These are phyloP conservation scores for Mastomys coucha DNA, from an alignment of 2,113 vertebrate species.

Conservation along the genomic window DNA sequence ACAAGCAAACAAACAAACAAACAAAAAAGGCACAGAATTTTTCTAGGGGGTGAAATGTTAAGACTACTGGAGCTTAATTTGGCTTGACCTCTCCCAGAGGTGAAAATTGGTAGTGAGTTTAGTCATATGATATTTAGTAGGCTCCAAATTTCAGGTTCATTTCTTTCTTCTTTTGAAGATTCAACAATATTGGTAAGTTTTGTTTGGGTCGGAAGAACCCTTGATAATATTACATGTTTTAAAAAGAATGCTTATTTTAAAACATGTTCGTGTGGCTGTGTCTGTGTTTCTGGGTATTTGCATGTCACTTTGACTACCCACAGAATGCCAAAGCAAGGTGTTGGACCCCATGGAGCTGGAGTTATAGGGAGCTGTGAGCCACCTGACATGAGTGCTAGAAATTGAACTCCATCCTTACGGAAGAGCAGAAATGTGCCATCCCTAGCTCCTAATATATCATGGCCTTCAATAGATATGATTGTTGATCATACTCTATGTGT, in stretches of 20 bases:
- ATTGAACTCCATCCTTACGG: not conserved
- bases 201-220: not conserved
- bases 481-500: conserved; percentile 33
- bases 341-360: not conserved
- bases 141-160: conserved; percentile 5
- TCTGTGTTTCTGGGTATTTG: not conserved
- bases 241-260: not conserved
- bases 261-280: not conserved
- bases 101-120: conserved; percentile 28
- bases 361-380: not conserved
- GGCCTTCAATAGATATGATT: not conserved
- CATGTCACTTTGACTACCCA: not conserved
- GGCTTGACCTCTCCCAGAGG: conserved; percentile 11
- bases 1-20: too few relatives aligned
- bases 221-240: not conserved
- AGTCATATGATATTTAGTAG: not conserved
- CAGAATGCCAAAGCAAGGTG: not conserved
- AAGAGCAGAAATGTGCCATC: not conserved
- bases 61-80: not conserved
- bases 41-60: not conserved
- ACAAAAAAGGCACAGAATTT: not conserved
- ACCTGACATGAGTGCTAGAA: not conserved
- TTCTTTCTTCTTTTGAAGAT: conserved; percentile 27
- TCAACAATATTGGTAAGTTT: conserved; percentile 2
- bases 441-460: not conserved